phyloP scores from a whole-genome alignment of 2,113 vertebrate species.

The Epinephelus fuscoguttatus region DNA sequence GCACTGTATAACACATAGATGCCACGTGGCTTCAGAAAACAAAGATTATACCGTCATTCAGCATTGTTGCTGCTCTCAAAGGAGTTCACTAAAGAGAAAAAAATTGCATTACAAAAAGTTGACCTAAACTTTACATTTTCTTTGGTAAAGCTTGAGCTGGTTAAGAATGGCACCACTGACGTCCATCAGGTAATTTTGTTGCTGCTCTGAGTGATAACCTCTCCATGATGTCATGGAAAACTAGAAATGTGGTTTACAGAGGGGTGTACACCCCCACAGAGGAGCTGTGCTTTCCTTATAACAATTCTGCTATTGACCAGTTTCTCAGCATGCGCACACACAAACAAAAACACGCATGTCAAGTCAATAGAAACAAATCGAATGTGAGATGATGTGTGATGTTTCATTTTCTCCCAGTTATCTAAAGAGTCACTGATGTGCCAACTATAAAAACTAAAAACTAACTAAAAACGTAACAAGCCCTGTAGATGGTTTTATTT shows the following conservation, averaged over 20 bases:
- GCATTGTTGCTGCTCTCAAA: constrained; percentile 11
- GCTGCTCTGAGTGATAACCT: constrained; percentile 58
- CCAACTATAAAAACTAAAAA: not conserved
- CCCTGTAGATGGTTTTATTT: not conserved
- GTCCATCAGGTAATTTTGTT: constrained; percentile 46
- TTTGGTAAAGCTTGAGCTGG: constrained; percentile 21
- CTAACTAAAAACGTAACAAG: not conserved
- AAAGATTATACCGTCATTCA: not conserved
- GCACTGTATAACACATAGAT: constrained; percentile 20
- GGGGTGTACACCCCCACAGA: constrained; percentile 62
- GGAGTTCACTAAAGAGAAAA: not conserved
- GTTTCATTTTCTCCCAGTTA: not conserved
- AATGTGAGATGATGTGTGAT: not conserved
- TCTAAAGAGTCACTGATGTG: not conserved
- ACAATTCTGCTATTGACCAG: constrained; percentile 41
- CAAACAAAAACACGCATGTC: constrained; percentile 8
- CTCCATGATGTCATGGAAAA: constrained; percentile 82
- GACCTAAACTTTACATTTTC: not conserved
- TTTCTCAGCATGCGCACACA: constrained; percentile 20
- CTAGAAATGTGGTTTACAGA: constrained; percentile 52
- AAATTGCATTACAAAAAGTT: not conserved
- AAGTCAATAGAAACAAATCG: not conserved
- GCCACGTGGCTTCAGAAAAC: constrained; percentile 52
- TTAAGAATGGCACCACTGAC: constrained; percentile 11
- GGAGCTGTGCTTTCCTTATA: constrained; percentile 51